Evolutionary conservation across 2,113 vertebrate species (phyloP), one percentile per base, ranked within the genome.

Genomic region (Tursiops truncatus): DNA sequence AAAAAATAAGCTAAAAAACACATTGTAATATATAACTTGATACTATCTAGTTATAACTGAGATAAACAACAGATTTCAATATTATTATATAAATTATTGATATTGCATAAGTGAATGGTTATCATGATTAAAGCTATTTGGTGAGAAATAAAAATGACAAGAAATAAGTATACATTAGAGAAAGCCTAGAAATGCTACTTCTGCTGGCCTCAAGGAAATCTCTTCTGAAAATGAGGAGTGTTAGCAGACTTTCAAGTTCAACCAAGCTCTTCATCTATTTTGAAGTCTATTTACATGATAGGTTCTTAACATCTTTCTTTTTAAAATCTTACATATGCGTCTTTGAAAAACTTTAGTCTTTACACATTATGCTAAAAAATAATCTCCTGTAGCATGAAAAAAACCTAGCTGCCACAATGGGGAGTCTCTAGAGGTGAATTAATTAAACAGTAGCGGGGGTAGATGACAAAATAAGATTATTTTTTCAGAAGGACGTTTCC

Each of bases 51-150:
- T 76, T 90, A 71, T 77, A 85, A 38, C 5, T 80, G 23, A 71
- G 77, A 47, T 94, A 83, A 97, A 74, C 68, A 95, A 87, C 14
- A 91, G 44, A 89, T 60, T 62, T 53, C 23, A 90, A 12, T 26
- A 89, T 58, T 88, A 92, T 91, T 83, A 67, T 62, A 88, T 56
- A 82, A 80, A 82, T 89, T 92, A 89, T 73, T 12, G 60, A 76
- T 85, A 44, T 41, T 94, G 11, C 2, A 38, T 81, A 70, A 71
- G 44, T 94, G 85, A 89, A 36, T 94, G 21, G 81, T 88, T 85
- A 67, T 81, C 62, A 63, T 38, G 0, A 67, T 60, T 73, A 53
- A 58, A 47, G 8, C 2, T 91, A 31, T 79, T 88, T 56, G 23
- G 28, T 80, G 63, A 67, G 21, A 70, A 80, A 94, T 84, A 90